Conservation (phyloP, 2,797 vertebrate species). For the Poeciliopsis gracilis region DNA sequence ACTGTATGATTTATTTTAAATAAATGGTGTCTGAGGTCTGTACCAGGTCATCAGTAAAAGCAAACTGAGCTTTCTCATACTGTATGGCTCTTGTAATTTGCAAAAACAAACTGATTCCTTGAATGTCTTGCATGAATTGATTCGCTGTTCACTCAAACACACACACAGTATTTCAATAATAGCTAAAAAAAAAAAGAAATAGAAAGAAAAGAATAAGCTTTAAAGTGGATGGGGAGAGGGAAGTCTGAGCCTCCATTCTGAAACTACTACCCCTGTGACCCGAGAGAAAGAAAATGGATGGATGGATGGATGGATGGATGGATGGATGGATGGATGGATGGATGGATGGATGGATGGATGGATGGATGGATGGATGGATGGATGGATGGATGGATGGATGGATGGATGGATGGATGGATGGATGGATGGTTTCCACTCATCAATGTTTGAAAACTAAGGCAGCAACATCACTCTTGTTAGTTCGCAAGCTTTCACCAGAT, state of each 20-base stretch:
- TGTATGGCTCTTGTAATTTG: not conserved
- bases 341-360: too few species aligned
- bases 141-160: not conserved
- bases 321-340: too few species aligned
- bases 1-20: conserved; percentile 20
- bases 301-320: too few species aligned
- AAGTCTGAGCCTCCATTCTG: too few species aligned
- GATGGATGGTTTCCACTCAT: not conserved
- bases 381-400: too few species aligned
- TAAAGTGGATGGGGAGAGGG: too few species aligned
- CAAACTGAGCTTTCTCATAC: not conserved
- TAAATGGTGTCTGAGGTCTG: conserved; percentile 32
- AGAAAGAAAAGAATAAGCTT: too few species aligned
- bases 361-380: too few species aligned
- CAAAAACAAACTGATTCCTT: not conserved
- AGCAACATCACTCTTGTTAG: not conserved
- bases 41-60: not conserved
- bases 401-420: too few species aligned
- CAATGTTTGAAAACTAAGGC: not conserved
- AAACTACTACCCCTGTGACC: too few species aligned
- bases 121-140: not conserved
- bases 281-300: too few species aligned
- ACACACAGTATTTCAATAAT: not conserved
- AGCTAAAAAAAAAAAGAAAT: not conserved
- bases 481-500: not conserved